These are phyloP conservation scores for Druon quercuslanigerum DNA, from an alignment of 1,140 invertebrate genomes.

Conservation along the genomic window DNA sequence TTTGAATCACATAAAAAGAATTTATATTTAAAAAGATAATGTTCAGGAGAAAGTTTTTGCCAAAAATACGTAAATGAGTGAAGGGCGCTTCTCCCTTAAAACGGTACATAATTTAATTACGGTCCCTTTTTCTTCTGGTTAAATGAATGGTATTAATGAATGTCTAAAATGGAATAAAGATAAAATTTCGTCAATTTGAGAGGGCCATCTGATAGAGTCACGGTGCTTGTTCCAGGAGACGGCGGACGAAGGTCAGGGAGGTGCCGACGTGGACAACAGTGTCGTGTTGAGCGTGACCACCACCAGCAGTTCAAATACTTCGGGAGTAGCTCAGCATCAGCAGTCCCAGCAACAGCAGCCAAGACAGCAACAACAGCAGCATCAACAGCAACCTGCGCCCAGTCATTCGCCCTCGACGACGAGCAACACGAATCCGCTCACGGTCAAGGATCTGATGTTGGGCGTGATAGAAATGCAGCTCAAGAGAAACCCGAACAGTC, in stretches of 20 bases:
- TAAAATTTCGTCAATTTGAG: constrained; percentile 46
- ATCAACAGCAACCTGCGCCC: constrained; percentile 65
- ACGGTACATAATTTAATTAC: no score
- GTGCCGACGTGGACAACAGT: constrained; percentile 67
- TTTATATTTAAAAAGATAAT: no score
- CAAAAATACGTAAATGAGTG: no score
- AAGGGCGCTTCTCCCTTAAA: no score
- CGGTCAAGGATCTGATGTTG: constrained; percentile 85
- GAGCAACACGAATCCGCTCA: constrained; percentile 76
- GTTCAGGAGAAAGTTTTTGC: no score
- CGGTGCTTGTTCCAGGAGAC: constrained; percentile 81
- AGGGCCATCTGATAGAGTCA: constrained; percentile 74
- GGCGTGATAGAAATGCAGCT: constrained; percentile 85
- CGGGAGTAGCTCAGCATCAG: constrained; percentile 51
- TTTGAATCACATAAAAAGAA: no score
- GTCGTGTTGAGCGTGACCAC: constrained; percentile 63
- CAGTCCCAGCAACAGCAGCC: constrained; percentile 53
- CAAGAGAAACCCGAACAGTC: constrained; percentile 79
- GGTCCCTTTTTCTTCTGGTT: no score
- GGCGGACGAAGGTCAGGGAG: constrained; percentile 85
- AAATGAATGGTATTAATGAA: no score
- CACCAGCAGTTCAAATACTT: constrained; percentile 46
- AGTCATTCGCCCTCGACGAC: constrained; percentile 73
- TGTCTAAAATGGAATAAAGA: background rate
- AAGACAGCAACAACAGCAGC: constrained; percentile 61